A percentile compares a stretch with the other conserved stretches of the same genome.
These are phyloP conservation scores for Sceloporus tristichus DNA, from an alignment of 2,113 vertebrate species.

Conservation along the genomic window DNA sequence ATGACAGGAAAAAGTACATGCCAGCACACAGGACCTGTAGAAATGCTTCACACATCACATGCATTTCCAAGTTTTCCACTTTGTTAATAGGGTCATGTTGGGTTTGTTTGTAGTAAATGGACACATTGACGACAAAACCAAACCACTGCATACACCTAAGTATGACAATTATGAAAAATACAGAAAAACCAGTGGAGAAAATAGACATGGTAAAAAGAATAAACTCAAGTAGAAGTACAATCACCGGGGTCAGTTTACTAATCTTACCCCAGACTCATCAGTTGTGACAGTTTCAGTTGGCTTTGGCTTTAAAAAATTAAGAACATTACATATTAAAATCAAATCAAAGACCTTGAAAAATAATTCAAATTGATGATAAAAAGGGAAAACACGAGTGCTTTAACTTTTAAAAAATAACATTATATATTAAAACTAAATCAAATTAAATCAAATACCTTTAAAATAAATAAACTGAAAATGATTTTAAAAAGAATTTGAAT, in stretches of 20 bases:
- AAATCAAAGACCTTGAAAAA: conserved; percentile 68
- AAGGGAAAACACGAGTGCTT: conserved; percentile 77
- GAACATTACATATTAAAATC: conserved; percentile 81
- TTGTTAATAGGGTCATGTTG: conserved; percentile 73
- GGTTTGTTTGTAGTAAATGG: conserved; percentile 69
- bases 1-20: conserved; percentile 80
- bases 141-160: conserved; percentile 78
- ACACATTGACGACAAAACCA: conserved; percentile 77
- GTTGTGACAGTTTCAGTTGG: conserved; percentile 98
- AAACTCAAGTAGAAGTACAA: conserved; percentile 86
- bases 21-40: conserved; percentile 76
- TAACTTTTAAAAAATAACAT: conserved; percentile 87
- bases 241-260: conserved; percentile 78
- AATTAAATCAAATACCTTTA: conserved; percentile 64
- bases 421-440: conserved; percentile 72
- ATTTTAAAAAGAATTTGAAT: conserved; percentile 46
- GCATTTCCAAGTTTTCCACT: conserved; percentile 79
- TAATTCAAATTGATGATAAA: conserved; percentile 66
- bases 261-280: conserved; percentile 98
- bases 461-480: conserved; percentile 64
- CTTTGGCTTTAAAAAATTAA: conserved; percentile 92
- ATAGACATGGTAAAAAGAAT: conserved; percentile 81
- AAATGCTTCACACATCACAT: conserved; percentile 80
- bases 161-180: conserved; percentile 79
- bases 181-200: conserved; percentile 76